Evolutionary conservation across 2,888 invertebrate genomes (phyloP).

Genomic region (Diplolepis rosae): DNA sequence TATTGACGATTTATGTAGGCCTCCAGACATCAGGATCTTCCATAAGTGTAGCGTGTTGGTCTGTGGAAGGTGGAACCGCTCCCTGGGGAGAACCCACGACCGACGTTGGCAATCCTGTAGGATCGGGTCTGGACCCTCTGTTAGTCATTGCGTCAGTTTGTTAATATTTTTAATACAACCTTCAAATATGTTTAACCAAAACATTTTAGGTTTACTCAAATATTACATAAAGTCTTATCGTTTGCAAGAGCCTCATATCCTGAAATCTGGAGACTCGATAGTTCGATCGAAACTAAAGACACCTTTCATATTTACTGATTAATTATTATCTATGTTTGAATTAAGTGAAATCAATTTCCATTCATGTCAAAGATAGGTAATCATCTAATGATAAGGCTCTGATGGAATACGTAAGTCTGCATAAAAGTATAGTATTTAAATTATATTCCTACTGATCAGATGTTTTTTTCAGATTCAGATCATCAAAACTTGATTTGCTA

Average conservation of each 20-base stretch:
- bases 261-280: slow-evolving; percentile 9
- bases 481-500: neutral
- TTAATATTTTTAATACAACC: slow-evolving; percentile 31
- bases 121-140: slow-evolving; percentile 85
- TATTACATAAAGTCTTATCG: neutral
- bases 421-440: neutral
- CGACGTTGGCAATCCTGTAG: slow-evolving; percentile 81
- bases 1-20: slow-evolving; percentile 83
- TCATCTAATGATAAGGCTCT: neutral
- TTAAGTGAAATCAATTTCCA: neutral
- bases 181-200: neutral
- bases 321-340: neutral
- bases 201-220: neutral
- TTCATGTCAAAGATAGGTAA: neutral
- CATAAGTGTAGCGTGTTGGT: slow-evolving; percentile 89
- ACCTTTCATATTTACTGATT: neutral
- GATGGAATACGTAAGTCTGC: neutral
- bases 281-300: neutral
- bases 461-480: neutral
- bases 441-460: neutral
- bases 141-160: slow-evolving; percentile 55
- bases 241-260: neutral
- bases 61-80: slow-evolving; percentile 77
- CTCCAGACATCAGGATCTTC: slow-evolving; percentile 96
- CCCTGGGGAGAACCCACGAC: slow-evolving; percentile 79